Base-by-base conservation (phyloP, 2,888 invertebrate genomes). In the Schizotus pectinicornis region DNA sequence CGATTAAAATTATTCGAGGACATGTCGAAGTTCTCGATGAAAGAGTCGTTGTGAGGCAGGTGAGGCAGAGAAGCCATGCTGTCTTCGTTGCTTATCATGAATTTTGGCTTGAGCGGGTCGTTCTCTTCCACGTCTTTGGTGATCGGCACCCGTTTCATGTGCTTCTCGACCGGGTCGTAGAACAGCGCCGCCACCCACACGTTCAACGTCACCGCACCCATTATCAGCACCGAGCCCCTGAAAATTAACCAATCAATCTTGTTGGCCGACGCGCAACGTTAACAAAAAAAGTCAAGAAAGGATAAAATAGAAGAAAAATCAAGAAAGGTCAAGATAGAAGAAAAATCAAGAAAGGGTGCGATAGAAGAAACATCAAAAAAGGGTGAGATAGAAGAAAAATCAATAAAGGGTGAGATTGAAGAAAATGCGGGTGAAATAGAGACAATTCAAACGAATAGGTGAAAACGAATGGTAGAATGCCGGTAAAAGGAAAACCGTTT, bases 101-200 rank as follows among this genome's bases (percentile, higher is more conserved):
- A 80, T 67, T 77, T 79, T 14, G 77, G 73, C 62, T 75, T 75
- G n/a, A 67, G 79, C 34, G 33, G 75, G 66, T 1, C 73, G 64
- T 64, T 58, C 22, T 70, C 68, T 45, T 72, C 73, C 38, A 59
- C 75, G 55, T 72, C 75, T 57, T 70, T 65, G 30, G 73, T 66
- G 42, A 78, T 76, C 3, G 69, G 65, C 53, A 86, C 86, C 70
- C 85, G 83, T 63, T 90, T 86, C 87, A 92, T 85, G 73, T 94
- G 93, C 65, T 87, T 86, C 63, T 90, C 89, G 0, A 93, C 93
- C 0, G 93, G 93, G 61, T 93, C 90, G 79, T 93, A 94, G 43
- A 94, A 86, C 8, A 93, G 76, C 2, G 93, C 92, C 0, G 92
- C 91, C 7, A 92, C 91, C 86, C 91, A 91, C 0, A 91, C 91